Evolutionary conservation across 2,888 invertebrate genomes (phyloP), one percentile per base, ranked within the genome.

Genomic region (Vannuccia rotundouncinata): DNA sequence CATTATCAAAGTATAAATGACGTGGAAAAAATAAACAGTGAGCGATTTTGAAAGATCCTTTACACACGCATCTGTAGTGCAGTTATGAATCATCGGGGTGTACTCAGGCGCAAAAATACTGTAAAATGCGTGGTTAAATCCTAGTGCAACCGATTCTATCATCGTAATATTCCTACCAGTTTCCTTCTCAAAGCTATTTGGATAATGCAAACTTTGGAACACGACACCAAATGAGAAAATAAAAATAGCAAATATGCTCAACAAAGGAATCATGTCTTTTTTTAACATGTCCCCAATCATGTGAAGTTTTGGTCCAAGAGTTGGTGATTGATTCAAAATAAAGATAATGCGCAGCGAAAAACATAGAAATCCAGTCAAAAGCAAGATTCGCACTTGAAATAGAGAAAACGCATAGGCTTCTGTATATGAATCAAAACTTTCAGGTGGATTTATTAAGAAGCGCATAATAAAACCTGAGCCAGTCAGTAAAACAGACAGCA

Each of bases 251-350:
- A 81, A 81, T 1, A 81, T 30, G 10, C 60, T 13, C 10, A 81
- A 59, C 25, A 81, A 66, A 31, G 81, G 81, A 27, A 81, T 31
- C 25, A 81, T 22, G 29, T 81, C 81, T 66, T 74, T 73, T 22
- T 28, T 31, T 25, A 81, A 28, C 81, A 81, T 81, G 27, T 81
- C 81, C 2, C 45, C 66, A 59, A 81, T 81, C 81, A 81, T 81
- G 25, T 59, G 25, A 1, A 81, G 31, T 31, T 81, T 76, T n/a
- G 81, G 81, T 29, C 81, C 81, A 22, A 81, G 59, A 29, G 30
- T 81, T 25, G 27, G 31, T n/a, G 29, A 60, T 22, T 81, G 76
- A 31, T 79, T 81, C 0, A 74, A 28, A 22, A 81, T 80, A 45
- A 79, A 81, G n/a, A 81, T 31, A 27, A 79, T 80, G 2, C 81